These are phyloP conservation scores for Drosophila antonietae DNA, from an alignment of 2,888 invertebrate species.

Conservation along the genomic window DNA sequence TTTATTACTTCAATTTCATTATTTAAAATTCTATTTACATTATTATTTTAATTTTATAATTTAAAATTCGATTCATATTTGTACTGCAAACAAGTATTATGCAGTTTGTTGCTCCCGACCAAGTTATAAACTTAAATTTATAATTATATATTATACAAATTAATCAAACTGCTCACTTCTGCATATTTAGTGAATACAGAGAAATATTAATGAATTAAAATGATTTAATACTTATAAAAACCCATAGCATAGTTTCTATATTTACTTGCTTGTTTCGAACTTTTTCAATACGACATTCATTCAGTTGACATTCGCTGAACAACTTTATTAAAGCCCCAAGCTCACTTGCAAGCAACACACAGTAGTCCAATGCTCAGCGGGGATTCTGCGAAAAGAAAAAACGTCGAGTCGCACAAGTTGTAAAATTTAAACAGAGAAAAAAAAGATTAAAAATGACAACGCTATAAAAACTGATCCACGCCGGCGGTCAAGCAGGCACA, in stretches of 20 bases:
- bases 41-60: background rate
- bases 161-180: background rate
- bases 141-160: background rate
- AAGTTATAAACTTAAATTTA: background rate
- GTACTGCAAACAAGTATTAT: background rate
- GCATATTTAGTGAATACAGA: background rate
- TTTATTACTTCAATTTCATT: too few species aligned
- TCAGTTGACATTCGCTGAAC: background rate
- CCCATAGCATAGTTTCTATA: background rate
- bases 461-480: slow-evolving; percentile 36
- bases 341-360: slow-evolving; percentile 27
- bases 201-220: background rate
- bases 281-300: background rate
- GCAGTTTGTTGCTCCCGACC: background rate
- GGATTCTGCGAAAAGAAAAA: slow-evolving; percentile 17
- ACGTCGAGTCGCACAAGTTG: background rate
- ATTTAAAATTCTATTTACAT: background rate
- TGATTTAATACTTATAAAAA: background rate
- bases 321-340: slow-evolving; percentile 13
- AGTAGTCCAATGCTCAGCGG: slow-evolving; percentile 46
- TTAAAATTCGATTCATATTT: background rate
- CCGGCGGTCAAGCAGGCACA: slow-evolving; percentile 41
- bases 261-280: slow-evolving; percentile 1
- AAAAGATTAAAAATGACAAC: slow-evolving; percentile 34
- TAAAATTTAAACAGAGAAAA: slow-evolving; percentile 16